These are phyloP conservation scores for Tringa solitaria DNA, from an alignment of 2,113 vertebrate genomes.

Conservation along the genomic window DNA sequence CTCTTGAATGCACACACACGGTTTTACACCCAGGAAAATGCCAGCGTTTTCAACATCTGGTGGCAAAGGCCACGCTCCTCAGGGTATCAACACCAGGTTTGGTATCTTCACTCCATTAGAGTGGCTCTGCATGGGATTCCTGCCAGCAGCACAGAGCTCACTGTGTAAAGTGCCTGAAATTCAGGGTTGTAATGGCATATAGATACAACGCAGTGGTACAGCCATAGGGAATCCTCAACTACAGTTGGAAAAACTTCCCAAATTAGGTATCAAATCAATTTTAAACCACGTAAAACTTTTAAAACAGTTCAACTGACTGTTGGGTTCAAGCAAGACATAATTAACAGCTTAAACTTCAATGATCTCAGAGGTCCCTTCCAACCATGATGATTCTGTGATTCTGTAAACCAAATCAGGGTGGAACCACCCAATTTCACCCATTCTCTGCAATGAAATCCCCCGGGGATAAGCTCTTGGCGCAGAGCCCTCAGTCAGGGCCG, in stretches of 20 bases:
- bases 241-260: neutral
- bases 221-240: neutral
- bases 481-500: neutral
- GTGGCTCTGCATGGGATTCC: neutral
- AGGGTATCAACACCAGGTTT: neutral
- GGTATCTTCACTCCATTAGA: accelerated
- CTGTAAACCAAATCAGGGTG: neutral
- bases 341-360: neutral
- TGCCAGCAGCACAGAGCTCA: neutral
- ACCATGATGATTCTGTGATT: no score
- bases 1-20: accelerated
- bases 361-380: no score
- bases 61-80: neutral
- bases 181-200: neutral
- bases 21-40: neutral
- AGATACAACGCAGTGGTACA: neutral
- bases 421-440: neutral
- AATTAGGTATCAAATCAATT: neutral
- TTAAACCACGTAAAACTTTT: neutral
- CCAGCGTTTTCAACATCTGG: neutral
- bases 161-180: neutral
- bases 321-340: neutral
- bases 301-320: neutral
- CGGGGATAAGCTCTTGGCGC: neutral
- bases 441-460: neutral